Conservation (phyloP, 2,888 invertebrate species). For the Colletes collaris region DNA sequence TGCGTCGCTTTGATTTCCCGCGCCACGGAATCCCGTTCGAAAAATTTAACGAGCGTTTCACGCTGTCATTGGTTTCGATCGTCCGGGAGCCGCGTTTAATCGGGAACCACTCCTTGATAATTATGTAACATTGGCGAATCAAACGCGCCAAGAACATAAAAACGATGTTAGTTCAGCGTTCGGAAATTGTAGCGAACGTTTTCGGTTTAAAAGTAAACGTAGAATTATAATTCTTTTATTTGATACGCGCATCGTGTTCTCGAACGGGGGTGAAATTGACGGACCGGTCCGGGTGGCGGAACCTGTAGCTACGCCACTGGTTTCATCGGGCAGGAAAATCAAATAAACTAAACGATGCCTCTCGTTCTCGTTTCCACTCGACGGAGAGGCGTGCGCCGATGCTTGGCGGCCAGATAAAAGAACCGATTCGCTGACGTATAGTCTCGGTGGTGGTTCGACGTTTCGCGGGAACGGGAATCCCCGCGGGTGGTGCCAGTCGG, state of each 20-base stretch:
- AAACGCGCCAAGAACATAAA: not conserved
- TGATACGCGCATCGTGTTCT: too few species aligned
- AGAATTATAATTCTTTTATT: too few species aligned
- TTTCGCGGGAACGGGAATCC: slow-evolving; percentile 47
- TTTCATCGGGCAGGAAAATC: slow-evolving; percentile 6
- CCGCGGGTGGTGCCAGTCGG: slow-evolving; percentile 71
- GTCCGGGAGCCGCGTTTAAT: slow-evolving; percentile 9
- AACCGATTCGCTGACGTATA: slow-evolving; percentile 44
- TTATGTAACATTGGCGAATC: slow-evolving; percentile 30
- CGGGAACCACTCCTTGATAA: slow-evolving; percentile 5
- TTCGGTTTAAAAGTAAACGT: too few species aligned
- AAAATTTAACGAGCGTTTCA: slow-evolving; percentile 15
- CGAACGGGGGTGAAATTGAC: not conserved
- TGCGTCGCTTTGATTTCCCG: slow-evolving; percentile 21
- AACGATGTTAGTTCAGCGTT: too few species aligned
- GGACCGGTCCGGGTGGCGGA: too few species aligned
- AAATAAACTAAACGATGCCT: slow-evolving; percentile 19
- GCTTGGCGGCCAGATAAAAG: slow-evolving; percentile 47
- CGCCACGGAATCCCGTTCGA: not conserved
- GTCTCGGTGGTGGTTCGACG: slow-evolving; percentile 42
- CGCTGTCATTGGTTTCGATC: slow-evolving; percentile 29
- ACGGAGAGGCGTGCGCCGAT: slow-evolving; percentile 27
- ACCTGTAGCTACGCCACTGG: not conserved
- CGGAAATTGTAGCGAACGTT: too few species aligned
- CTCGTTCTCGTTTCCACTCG: not conserved